Conservation (phyloP, 2,797 vertebrate species). For the Thunnus albacares region DNA sequence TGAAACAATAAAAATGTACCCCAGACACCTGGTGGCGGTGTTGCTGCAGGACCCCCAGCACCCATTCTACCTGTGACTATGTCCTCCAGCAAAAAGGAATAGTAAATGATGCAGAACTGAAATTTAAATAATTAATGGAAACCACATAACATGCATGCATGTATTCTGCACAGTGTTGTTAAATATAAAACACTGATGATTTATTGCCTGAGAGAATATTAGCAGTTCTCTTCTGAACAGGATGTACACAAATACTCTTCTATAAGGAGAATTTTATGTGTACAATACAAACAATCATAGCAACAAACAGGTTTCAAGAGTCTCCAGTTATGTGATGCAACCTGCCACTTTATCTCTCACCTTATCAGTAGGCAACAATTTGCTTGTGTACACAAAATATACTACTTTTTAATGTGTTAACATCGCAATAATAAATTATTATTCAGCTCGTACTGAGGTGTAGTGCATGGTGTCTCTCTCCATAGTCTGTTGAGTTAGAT, state of each 20-base stretch:
- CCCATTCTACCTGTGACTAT: too few relatives aligned
- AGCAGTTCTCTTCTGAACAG: neutral
- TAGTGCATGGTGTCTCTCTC: conserved; percentile 11
- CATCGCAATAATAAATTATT: conserved; percentile 18
- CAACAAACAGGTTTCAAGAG: neutral
- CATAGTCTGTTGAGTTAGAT: conserved; percentile 33
- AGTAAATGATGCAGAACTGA: too few relatives aligned
- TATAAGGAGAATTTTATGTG: neutral
- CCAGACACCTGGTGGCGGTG: too few relatives aligned
- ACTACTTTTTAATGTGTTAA: conserved; percentile 7
- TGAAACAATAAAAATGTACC: too few relatives aligned
- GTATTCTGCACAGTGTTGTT: too few relatives aligned
- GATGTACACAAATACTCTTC: neutral
- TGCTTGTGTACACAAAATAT: neutral
- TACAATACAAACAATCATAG: neutral
- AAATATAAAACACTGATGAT: neutral
- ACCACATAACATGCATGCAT: neutral
- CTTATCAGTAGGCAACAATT: neutral
- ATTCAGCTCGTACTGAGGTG: conserved; percentile 1
- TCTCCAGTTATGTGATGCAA: conserved; percentile 1
- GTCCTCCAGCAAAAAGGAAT: too few relatives aligned
- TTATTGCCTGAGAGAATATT: neutral
- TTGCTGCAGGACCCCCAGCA: too few relatives aligned
- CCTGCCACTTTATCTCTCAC: neutral
- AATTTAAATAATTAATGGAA: neutral